Conservation (phyloP, 2,113 vertebrate species). For the Aegotheles bennettii region DNA sequence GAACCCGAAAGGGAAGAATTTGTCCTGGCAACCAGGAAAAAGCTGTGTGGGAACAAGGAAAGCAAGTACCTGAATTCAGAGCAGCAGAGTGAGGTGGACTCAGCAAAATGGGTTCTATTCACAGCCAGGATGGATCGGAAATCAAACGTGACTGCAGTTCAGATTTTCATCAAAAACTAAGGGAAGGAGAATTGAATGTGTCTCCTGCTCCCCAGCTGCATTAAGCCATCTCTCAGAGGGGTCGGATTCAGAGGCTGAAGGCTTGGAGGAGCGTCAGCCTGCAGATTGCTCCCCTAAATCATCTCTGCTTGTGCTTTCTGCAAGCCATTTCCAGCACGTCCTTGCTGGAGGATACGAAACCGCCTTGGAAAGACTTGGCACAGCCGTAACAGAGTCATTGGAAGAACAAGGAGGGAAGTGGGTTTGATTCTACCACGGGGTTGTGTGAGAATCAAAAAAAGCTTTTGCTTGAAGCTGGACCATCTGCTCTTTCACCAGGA, state of each 20-base stretch:
- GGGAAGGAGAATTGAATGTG: background rate
- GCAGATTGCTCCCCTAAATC: background rate
- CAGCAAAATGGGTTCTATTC: background rate
- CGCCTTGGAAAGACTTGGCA: background rate
- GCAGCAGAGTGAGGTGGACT: background rate
- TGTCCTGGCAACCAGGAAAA: background rate
- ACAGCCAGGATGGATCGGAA: background rate
- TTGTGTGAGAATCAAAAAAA: background rate
- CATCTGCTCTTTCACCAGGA: background rate
- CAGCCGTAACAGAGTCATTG: rapidly evolving
- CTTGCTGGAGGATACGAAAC: rapidly evolving
- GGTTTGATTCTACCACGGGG: background rate
- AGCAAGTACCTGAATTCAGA: background rate
- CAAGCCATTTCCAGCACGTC: background rate
- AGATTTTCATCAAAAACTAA: background rate
- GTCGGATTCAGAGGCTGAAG: background rate
- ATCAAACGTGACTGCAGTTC: background rate
- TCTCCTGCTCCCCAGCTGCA: rapidly evolving
- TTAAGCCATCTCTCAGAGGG: background rate
- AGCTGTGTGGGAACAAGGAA: background rate
- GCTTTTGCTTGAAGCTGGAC: background rate
- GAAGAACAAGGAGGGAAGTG: background rate
- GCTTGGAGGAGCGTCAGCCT: background rate
- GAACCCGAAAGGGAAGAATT: background rate
- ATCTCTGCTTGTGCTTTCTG: background rate